These are phyloP conservation scores for Drosophila anceps DNA, from an alignment of 2,888 invertebrate genomes.

Conservation along the genomic window DNA sequence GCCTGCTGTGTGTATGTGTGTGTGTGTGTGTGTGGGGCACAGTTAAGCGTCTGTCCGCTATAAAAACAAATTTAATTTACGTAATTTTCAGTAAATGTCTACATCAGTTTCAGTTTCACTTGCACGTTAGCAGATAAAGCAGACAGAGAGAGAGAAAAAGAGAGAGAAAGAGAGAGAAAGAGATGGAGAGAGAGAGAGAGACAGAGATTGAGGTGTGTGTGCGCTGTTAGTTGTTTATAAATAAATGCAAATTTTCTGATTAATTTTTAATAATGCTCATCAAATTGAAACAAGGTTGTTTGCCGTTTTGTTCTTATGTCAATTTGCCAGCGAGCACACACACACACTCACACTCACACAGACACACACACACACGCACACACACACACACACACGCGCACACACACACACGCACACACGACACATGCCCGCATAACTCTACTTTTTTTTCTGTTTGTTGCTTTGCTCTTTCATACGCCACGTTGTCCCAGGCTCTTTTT, in stretches of 20 bases:
- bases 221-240: constrained; percentile 34
- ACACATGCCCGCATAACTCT: not conserved
- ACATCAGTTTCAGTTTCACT: constrained; percentile 76
- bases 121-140: constrained; percentile 38
- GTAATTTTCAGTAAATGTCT: constrained; percentile 80
- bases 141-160: not conserved
- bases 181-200: not conserved
- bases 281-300: constrained; percentile 59
- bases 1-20: constrained; percentile 24
- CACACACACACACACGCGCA: not conserved
- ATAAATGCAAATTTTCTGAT: constrained; percentile 77
- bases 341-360: not conserved
- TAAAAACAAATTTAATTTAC: constrained; percentile 82
- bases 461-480: constrained; percentile 35
- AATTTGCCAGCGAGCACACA: constrained; percentile 42
- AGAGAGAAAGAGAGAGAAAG: not conserved
- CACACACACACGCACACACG: not conserved
- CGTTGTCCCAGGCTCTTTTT: constrained; percentile 16
- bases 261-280: constrained; percentile 80
- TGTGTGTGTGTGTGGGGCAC: constrained; percentile 28
- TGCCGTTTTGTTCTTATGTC: constrained; percentile 30
- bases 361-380: not conserved
- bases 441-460: constrained; percentile 5
- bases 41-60: constrained; percentile 71
- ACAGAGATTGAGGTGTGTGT: not conserved